Evolutionary conservation across 2,797 vertebrate genomes (phyloP), one percentile per base, ranked within the genome.

Genomic region (Thaleichthys pacificus): DNA sequence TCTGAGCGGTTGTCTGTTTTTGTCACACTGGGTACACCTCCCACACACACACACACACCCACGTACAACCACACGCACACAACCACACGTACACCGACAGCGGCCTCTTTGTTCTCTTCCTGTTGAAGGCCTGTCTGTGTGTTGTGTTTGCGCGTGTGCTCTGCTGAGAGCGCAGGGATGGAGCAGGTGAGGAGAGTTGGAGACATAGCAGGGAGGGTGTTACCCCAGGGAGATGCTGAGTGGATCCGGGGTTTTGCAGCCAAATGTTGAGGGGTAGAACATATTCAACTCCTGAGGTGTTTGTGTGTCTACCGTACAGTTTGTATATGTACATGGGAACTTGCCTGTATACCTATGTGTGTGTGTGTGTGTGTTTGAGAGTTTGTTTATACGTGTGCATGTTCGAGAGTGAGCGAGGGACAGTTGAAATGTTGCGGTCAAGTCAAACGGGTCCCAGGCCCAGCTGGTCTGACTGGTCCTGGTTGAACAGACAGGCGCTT

Each of bases 91-190:
- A 49, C 58, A 19, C 35, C 19, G 7, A 68, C 69, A 67, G 73
- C 67, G 56, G 76, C 47, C 66, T 79, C 85, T 88, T 91, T 91
- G 88, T 90, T 88, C 79, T 69, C 49, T 19, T 74, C 63, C 57
- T 86, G 86, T 86, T 83, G 89, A 88, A 87, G 84, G 72, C 74
- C 68, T 77, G 75, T 84, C 72, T 89, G 75, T 77, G 54, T 47
- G 42, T 47, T 14, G 42, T 47, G 42, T 47, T 1, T 9, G 42
- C 42, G 42, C 6, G 70, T 69, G 74, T 72, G 64, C 26, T 28
- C 26, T 28, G 26, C 26, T 3, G 26, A 3, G 26, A 83, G 62
- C 56, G 64, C 49, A 82, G 83, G 64, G 75, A 62, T 65, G 73
- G 75, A 67, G 72, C 73, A 26, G 68, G 47, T n/a, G 68, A 70